These are phyloP conservation scores for Dermatemys mawii DNA, from an alignment of 2,113 vertebrate species.

Conservation along the genomic window DNA sequence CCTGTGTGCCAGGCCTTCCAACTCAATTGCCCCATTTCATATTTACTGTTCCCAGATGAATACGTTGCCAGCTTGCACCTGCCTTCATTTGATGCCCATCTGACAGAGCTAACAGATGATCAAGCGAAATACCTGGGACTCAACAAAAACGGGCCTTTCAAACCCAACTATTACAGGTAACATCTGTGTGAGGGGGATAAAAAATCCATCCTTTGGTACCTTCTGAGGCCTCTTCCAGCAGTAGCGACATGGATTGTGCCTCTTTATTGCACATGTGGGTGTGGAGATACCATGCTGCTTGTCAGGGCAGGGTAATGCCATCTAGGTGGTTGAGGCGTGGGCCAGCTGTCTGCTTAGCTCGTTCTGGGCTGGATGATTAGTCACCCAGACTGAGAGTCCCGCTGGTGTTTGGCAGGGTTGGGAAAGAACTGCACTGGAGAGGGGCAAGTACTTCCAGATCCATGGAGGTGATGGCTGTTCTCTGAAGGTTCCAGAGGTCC, in stretches of 20 bases:
- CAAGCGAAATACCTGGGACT: constrained; percentile 89
- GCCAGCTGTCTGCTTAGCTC: not conserved
- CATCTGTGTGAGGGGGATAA: not conserved
- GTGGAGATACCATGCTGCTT: not conserved
- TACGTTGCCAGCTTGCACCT: constrained; percentile 88
- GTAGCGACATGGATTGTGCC: not conserved
- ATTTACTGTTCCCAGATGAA: constrained; percentile 76
- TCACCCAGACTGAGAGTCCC: not conserved
- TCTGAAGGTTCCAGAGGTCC: not conserved
- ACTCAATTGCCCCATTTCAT: not conserved
- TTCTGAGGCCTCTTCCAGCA: not conserved
- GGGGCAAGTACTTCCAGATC: not conserved
- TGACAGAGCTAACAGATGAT: constrained; percentile 87
- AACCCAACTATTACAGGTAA: constrained; percentile 90
- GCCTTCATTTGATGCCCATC: constrained; percentile 86
- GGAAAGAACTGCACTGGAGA: not conserved
- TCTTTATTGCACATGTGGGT: not conserved
- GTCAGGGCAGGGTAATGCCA: not conserved
- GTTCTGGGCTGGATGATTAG: not conserved
- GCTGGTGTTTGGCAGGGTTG: not conserved
- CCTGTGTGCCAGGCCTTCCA: not conserved
- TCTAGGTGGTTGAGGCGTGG: not conserved
- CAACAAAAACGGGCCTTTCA: constrained; percentile 90
- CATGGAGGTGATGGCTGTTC: not conserved
- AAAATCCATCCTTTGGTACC: not conserved